Base-by-base conservation (phyloP, 2,888 invertebrate genomes). In the Acleris literana region DNA sequence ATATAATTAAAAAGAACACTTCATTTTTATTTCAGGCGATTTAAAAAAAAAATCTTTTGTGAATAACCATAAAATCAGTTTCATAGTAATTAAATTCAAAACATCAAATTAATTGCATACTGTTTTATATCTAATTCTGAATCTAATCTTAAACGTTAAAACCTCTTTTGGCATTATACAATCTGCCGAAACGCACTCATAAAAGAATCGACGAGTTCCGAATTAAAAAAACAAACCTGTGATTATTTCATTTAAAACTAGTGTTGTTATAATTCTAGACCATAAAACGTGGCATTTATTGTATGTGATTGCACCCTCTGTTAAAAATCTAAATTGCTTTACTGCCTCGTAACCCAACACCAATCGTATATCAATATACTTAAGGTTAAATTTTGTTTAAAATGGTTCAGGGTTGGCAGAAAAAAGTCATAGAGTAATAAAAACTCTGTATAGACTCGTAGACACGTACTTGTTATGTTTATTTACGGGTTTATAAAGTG, bases 201-300 rank as follows among this genome's bases (percentile, higher is more conserved):
- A 49, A 49, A 49, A 49, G 18, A 33, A 9, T 49, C 48, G 18
- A 49, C 20, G 17, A 49, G 9, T 49, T 49, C 9, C 17, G 9
- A 49, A 20, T 52, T 6, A n/a, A 39, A 20, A 56, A 20, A 16
- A 51, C 58, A 46, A 59, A 51, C 59, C 49, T 33, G 59, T 22
- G 29, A 62, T 62, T 33, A 62, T 54, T 54, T 53, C 53, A 62
- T 54, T 62, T 54, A 62, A 62, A 62, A 29, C 18, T 62, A 54
- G 61, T 54, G 61, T 62, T 54, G 29, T 54, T 46, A 54, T 62
- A 62, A 62, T 62, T 62, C 61, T 62, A 54, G 53, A 54, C 61
- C 33, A 46, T 62, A 62, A 62, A 62, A 44, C 2, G 29, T 22
- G 16, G n/a, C 33, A 33, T 62, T 62, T 62, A 54, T 62, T 54